Percentiles rank a stretch among this genome's conserved stretches.
phyloP scores from a whole-genome alignment of 2,888 invertebrate species.

The Epistrophe grossulariae region DNA sequence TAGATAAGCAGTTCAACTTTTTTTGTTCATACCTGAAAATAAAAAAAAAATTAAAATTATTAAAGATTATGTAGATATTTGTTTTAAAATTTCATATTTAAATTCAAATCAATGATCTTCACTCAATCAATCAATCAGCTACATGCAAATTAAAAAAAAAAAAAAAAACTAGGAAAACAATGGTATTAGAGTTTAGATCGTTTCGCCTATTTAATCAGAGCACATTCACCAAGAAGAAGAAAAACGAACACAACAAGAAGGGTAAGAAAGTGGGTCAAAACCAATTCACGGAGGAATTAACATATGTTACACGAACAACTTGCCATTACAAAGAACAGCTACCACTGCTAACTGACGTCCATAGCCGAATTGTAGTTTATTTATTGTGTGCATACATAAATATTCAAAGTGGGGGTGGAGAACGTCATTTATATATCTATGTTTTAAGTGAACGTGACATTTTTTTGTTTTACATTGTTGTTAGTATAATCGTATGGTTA shows the following conservation, averaged over 20 bases:
- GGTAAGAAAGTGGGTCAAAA: conserved; percentile 71
- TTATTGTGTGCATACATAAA: not conserved
- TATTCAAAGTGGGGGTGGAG: conserved; percentile 17
- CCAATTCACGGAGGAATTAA: conserved; percentile 71
- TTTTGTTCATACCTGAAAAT: conserved; percentile 61
- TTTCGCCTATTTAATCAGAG: conserved; percentile 25
- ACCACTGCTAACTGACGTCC: not conserved
- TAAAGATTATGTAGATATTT: not conserved
- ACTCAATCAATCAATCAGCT: conserved; percentile 43
- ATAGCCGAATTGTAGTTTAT: conserved; percentile 27
- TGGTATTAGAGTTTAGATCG: conserved; percentile 30
- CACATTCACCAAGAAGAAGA: conserved; percentile 23
- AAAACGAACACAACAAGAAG: conserved; percentile 29
- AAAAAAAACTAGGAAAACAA: conserved; percentile 34
- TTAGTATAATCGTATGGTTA: not conserved
- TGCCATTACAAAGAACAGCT: not conserved
- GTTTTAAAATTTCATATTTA: conserved; percentile 7
- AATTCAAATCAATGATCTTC: conserved; percentile 15
- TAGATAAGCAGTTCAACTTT: conserved; percentile 43
- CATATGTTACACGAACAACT: conserved; percentile 67
- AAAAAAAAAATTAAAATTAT: conserved; percentile 39
- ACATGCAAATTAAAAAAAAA: not conserved
- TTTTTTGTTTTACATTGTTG: conserved; percentile 32
- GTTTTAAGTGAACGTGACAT: conserved; percentile 67
- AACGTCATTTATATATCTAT: conserved; percentile 17